phyloP scores from a whole-genome alignment of 2,113 vertebrate genomes.

The western clawed frog (Xenopus tropicalis) region DNA sequence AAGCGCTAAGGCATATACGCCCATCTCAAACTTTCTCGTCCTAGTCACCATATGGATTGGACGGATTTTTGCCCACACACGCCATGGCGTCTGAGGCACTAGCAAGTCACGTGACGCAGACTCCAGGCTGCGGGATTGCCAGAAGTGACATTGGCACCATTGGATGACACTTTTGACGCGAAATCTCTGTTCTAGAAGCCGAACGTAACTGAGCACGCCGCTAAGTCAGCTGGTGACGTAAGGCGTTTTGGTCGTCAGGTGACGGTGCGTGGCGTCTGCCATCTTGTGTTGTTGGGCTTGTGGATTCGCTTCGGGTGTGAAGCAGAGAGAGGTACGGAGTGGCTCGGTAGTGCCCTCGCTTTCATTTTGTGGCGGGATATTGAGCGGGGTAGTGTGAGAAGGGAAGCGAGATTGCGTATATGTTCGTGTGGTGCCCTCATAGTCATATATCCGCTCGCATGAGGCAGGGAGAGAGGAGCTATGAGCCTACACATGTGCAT shows the following conservation, averaged over 20 bases:
- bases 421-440: too few species aligned
- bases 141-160: background rate
- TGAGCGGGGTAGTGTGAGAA: too few species aligned
- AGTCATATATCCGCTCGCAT: background rate
- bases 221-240: conserved; percentile 33
- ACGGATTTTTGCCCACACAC: too few species aligned
- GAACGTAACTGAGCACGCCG: background rate
- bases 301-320: conserved; percentile 64
- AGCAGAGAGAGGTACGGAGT: conserved; percentile 32
- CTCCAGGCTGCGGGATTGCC: too few species aligned
- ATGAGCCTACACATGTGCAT: conserved; percentile 27
- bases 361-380: background rate
- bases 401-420: background rate
- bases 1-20: too few species aligned
- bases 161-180: background rate
- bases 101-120: too few species aligned
- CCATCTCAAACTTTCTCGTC: too few species aligned
- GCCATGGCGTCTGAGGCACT: too few species aligned
- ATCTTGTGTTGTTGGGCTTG: conserved; percentile 77
- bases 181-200: too few species aligned
- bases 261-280: conserved; percentile 68
- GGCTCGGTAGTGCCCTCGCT: conserved; percentile 49
- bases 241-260: conserved; percentile 53
- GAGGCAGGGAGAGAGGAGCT: background rate
- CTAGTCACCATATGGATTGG: too few species aligned